Conservation (phyloP, 2,797 vertebrate species). For the Labroides dimidiatus region DNA sequence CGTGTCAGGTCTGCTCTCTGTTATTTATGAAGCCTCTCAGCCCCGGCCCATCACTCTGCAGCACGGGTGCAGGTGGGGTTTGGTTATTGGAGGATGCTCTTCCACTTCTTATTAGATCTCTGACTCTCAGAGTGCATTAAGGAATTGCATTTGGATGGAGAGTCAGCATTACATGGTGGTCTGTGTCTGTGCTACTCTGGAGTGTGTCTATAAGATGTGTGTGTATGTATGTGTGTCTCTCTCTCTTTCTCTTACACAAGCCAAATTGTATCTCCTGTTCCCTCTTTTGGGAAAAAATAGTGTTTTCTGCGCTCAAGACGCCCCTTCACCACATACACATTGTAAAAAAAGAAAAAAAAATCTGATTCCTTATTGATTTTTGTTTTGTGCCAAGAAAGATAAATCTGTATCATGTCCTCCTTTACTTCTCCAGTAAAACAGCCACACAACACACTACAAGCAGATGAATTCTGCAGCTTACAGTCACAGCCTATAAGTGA, state of each 20-base stretch:
- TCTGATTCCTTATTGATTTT: slow-evolving; percentile 47
- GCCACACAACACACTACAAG: slow-evolving; percentile 4
- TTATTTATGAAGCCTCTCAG: slow-evolving; percentile 80
- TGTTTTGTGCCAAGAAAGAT: slow-evolving; percentile 31
- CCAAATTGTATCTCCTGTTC: slow-evolving; percentile 40
- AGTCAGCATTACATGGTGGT: slow-evolving; percentile 66
- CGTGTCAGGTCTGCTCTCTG: slow-evolving; percentile 75
- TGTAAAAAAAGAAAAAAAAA: slow-evolving; percentile 19
- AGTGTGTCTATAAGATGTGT: slow-evolving; percentile 41
- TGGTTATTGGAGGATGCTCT: slow-evolving; percentile 82
- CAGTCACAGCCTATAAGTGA: slow-evolving; percentile 24
- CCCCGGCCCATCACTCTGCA: slow-evolving; percentile 68
- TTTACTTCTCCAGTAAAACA: slow-evolving; percentile 16
- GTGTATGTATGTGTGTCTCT: not conserved
- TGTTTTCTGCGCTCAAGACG: slow-evolving; percentile 1
- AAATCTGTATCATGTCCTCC: slow-evolving; percentile 40
- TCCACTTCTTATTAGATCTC: slow-evolving; percentile 84
- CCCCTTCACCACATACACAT: slow-evolving; percentile 27
- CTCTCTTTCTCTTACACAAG: slow-evolving; percentile 26
- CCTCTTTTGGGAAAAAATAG: slow-evolving; percentile 47
- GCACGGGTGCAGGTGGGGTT: slow-evolving; percentile 79
- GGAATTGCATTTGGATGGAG: slow-evolving; percentile 77
- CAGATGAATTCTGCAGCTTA: slow-evolving; percentile 23
- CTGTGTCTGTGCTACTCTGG: slow-evolving; percentile 46
- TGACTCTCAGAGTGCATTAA: slow-evolving; percentile 83